Evolutionary conservation across 2,888 invertebrate species (phyloP), one percentile per base, ranked within the genome.

Genomic region (Penaeus monodon): DNA sequence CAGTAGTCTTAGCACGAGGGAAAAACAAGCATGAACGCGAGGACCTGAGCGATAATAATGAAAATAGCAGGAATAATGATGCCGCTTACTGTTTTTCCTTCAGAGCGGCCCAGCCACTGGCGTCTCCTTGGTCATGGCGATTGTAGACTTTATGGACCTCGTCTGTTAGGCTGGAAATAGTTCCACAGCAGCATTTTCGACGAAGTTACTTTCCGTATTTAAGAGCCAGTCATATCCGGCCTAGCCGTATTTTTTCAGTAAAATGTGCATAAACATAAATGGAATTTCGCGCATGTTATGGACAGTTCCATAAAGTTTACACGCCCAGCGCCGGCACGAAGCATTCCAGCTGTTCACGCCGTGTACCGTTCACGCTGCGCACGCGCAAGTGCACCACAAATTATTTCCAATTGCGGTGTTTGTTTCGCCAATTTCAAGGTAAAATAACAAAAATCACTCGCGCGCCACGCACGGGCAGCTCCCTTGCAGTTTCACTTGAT

Each of bases 321-420:
- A 22, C 38, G 70, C 63, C 63, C 57, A 63, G 57, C n/a, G 63
- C 77, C 57, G 63, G 77, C 63, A 77, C 29, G 57, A 57, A 63
- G 17, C 57, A 57, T 57, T 57, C 57, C 57, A 57, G 57, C 17
- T 57, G 12, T 57, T 17, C 57, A 17, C 17, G 57, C 17, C 17
- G 57, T 57, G 57, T 57, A 57, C 57, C 17, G 17, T 57, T 57
- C 17, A 57, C 57, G 57, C 57, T 57, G 57, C 81, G 70, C 66
- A 57, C 68, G 68, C 20, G 24, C 80, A n/a, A 44, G 24, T 76
- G 29, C 17, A 68, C n/a, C 76, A n/a, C 77, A 84, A 84, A 78
- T 84, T 84, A 68, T 78, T 12, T 57, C 68, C 84, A 38, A 84
- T 84, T 77, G 77, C 57, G 57, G 78, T 78, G 84, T 84, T 78